Percentiles rank a stretch among this genome's conserved stretches.
Conservation (phyloP, 2,888 invertebrate species). For the Sarcophaga caerulescens region DNA sequence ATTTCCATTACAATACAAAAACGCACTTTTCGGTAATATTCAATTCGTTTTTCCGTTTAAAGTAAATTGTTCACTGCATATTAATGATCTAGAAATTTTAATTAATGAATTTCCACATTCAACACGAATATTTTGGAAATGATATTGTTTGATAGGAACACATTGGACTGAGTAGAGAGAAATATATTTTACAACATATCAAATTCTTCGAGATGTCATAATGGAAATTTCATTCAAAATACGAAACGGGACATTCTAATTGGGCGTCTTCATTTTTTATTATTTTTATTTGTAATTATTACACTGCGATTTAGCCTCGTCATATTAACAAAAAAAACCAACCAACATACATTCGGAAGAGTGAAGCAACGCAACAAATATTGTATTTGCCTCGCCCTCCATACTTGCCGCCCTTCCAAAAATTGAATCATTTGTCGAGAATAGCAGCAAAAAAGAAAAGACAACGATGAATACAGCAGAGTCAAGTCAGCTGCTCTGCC, state of each 20-base stretch:
- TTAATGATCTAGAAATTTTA: no score
- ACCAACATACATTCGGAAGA: conserved; percentile 59
- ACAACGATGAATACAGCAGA: conserved; percentile 48
- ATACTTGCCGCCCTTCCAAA: conserved; percentile 69
- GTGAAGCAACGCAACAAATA: conserved; percentile 64
- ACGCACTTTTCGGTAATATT: no score
- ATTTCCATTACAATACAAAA: no score
- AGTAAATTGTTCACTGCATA: no score
- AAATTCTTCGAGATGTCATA: no score
- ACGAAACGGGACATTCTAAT: conserved; percentile 31
- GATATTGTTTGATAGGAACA: no score
- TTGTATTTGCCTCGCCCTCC: conserved; percentile 59
- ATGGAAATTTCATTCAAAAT: not conserved
- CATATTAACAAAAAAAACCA: conserved; percentile 46
- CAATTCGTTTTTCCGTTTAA: no score
- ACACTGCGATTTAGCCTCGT: conserved; percentile 32
- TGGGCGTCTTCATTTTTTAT: conserved; percentile 47
- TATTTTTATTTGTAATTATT: conserved; percentile 41
- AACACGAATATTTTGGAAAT: no score
- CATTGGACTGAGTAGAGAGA: no score
- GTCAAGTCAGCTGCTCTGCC: conserved; percentile 52
- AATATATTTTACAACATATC: no score
- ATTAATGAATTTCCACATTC: no score
- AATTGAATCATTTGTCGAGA: conserved; percentile 80
- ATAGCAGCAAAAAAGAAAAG: conserved; percentile 76